phyloP scores from a whole-genome alignment of 2,888 invertebrate species.

The Phaedon cochleariae region DNA sequence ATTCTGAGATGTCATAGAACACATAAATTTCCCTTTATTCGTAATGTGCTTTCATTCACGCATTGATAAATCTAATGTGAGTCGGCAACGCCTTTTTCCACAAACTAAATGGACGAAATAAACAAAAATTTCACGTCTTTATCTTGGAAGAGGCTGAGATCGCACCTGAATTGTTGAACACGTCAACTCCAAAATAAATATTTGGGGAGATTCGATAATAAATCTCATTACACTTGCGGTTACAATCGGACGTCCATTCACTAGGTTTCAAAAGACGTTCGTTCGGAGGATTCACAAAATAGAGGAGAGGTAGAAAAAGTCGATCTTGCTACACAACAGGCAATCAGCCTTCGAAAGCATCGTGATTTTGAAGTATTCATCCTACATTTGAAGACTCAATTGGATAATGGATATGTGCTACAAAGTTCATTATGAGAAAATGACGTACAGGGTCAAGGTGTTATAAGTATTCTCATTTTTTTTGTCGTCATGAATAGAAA shows the following conservation, averaged over 20 bases:
- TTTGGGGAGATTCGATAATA: slow-evolving; percentile 53
- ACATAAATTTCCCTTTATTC: slow-evolving; percentile 36
- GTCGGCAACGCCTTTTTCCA: slow-evolving; percentile 43
- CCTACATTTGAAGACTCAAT: too few species aligned
- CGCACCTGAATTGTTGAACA: slow-evolving; percentile 49
- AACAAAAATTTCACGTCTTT: slow-evolving; percentile 48
- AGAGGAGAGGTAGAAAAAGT: slow-evolving; percentile 19
- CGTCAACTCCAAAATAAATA: slow-evolving; percentile 54
- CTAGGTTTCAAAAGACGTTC: slow-evolving; percentile 26
- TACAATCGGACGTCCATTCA: slow-evolving; percentile 36
- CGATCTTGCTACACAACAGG: neutral
- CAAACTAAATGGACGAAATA: slow-evolving; percentile 37
- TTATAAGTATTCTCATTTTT: too few species aligned
- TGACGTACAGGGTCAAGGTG: too few species aligned
- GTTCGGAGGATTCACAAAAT: slow-evolving; percentile 14
- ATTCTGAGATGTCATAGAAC: slow-evolving; percentile 15
- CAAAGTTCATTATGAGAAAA: too few species aligned
- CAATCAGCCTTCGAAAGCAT: neutral
- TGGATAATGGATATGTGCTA: too few species aligned
- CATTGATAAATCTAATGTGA: slow-evolving; percentile 36
- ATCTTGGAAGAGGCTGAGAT: slow-evolving; percentile 42
- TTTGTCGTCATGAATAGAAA: too few species aligned
- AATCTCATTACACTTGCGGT: slow-evolving; percentile 55
- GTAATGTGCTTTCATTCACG: slow-evolving; percentile 33
- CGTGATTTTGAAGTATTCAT: too few species aligned